Conservation (phyloP, 2,797 vertebrate species). For the Microchirus variegatus region DNA sequence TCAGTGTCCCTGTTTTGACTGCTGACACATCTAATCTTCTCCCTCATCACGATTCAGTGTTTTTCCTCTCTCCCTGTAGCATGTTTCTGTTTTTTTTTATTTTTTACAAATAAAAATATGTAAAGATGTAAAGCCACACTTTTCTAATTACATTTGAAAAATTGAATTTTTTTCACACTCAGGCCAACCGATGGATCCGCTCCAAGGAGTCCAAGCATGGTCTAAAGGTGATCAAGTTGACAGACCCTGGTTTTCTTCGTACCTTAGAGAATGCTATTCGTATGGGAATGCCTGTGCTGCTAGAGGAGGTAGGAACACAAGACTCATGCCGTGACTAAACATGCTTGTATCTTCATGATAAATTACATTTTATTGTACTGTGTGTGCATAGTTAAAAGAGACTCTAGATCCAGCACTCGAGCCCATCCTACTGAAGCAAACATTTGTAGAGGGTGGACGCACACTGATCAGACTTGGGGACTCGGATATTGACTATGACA, state of each 20-base stretch:
- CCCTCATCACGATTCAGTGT: slow-evolving; percentile 27
- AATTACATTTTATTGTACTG: not conserved
- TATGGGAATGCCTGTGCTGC: slow-evolving; percentile 84
- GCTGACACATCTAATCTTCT: slow-evolving; percentile 24
- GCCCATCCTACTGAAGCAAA: slow-evolving; percentile 89
- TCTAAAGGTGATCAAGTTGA: slow-evolving; percentile 88
- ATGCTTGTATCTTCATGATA: not conserved
- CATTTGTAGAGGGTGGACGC: slow-evolving; percentile 84
- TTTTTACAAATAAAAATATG: not conserved
- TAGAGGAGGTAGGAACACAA: slow-evolving; percentile 81
- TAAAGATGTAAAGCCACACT: not conserved
- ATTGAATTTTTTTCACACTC: slow-evolving; percentile 25
- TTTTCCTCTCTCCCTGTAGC: not conserved
- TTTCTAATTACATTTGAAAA: slow-evolving; percentile 1
- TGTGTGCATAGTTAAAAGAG: slow-evolving; percentile 82
- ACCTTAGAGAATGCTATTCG: slow-evolving; percentile 86
- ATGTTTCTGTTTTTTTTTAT: not conserved
- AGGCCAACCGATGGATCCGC: slow-evolving; percentile 90
- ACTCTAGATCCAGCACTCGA: slow-evolving; percentile 87
- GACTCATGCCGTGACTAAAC: not conserved
- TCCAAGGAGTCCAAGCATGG: slow-evolving; percentile 83
- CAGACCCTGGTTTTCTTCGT: slow-evolving; percentile 82
- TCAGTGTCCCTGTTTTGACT: slow-evolving; percentile 5
- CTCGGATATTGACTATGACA: slow-evolving; percentile 89
- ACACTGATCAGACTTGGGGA: slow-evolving; percentile 88